Base-by-base conservation (phyloP, 1,140 invertebrate species). In the Drosophila watanabei region DNA sequence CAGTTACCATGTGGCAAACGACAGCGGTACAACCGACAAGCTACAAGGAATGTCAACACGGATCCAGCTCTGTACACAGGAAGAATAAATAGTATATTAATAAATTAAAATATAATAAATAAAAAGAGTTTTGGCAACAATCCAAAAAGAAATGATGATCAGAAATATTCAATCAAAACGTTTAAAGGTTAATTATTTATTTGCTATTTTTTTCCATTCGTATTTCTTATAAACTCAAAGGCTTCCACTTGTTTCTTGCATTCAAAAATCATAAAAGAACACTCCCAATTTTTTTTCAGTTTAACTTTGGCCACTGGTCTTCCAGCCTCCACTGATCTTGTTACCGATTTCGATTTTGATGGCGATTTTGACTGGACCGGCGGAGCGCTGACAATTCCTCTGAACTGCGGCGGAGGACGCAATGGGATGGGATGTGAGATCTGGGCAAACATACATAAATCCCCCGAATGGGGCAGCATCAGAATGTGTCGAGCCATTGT, bases 301-400 rank as follows among this genome's bases (percentile, higher is more conserved):
- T 54, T 32, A 69, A 20, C 30, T 64, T 37, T 24, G 51, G 41
- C 45, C 69, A 64, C 59, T 35, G 68, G 66, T 46, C 73, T 88
- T 79, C 54, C 35, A 46, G 78, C 51, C 58, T 61, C 51, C 48
- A 43, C 71, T 88, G 81, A 91, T 85, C 89, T 91, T 91, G 82
- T 92, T 92, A 91, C 84, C 89, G 89, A 91, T 92, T 87, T 92
- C 70, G 79, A 86, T 86, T 82, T 89, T 92, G 81, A 88, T 89
- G 89, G 62, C 79, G 88, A 91, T 91, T 91, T 91, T 91, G 88
- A 91, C 66, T 91, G 79, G 63, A 65, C 18, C 45, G 70, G 75
- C 68, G 51, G 73, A 80, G 88, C 75, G 66, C 78, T 91, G 88
- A 91, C 88, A 91, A 88, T 91, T 91, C 88, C 75, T 76, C 77